Evolutionary conservation across 2,888 invertebrate species (phyloP).

Genomic region (Eugnorisma glareosa): DNA sequence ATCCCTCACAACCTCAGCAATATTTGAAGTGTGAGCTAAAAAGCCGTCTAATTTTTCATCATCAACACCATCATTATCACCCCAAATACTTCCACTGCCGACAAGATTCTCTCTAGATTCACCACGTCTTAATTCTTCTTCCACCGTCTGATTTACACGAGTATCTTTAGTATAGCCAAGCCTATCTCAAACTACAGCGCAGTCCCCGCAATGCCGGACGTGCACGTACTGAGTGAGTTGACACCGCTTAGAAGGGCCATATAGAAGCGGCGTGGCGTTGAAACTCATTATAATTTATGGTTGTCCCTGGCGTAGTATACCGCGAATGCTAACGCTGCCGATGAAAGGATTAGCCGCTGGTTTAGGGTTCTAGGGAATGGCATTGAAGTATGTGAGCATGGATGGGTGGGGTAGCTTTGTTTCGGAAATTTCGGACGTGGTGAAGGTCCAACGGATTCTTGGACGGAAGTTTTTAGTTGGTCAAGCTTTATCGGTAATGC

Average conservation of each 20-base stretch:
- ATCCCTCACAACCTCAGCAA: not conserved
- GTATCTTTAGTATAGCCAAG: constrained; percentile 24
- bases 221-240: constrained; percentile 62
- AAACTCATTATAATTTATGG: constrained; percentile 88
- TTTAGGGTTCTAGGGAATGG: constrained; percentile 22
- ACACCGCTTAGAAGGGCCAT: constrained; percentile 62
- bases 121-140: not conserved
- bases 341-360: constrained; percentile 84
- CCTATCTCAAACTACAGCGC: constrained; percentile 59
- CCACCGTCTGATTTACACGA: not conserved
- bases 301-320: constrained; percentile 76
- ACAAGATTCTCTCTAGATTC: too few species aligned
- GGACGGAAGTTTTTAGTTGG: not conserved
- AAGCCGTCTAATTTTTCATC: not conserved
- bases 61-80: not conserved
- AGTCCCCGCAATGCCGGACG: constrained; percentile 67
- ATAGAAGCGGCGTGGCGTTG: constrained; percentile 70
- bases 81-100: not conserved
- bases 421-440: constrained; percentile 15
- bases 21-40: not conserved
- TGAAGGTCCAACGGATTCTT: not conserved
- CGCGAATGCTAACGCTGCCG: constrained; percentile 82
- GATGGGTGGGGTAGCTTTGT: not conserved
- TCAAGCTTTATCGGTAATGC: not conserved
- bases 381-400: constrained; percentile 12